These are phyloP conservation scores for Anoplophora glabripennis DNA, from an alignment of 1,140 invertebrate species.

Conservation along the genomic window DNA sequence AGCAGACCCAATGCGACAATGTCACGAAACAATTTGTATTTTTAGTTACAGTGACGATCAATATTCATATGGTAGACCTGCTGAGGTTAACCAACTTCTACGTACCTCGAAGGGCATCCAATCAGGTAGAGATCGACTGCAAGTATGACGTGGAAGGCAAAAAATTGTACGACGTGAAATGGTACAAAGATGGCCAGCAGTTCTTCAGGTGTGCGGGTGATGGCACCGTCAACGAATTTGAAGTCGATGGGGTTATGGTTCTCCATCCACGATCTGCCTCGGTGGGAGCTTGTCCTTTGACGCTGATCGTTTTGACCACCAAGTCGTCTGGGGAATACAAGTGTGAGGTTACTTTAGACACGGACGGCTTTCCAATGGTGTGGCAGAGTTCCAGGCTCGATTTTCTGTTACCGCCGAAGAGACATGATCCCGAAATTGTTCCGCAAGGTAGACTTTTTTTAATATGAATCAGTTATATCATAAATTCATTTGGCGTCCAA, in stretches of 20 bases:
- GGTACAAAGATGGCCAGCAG: conserved; percentile 63
- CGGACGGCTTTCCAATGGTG: conserved; percentile 54
- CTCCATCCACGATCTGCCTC: conserved; percentile 15
- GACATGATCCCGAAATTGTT: too few species aligned
- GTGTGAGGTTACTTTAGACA: conserved; percentile 60
- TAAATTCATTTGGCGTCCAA: too few species aligned
- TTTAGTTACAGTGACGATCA: too few species aligned
- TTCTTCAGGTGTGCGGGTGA: conserved; percentile 54
- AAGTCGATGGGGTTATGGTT: conserved; percentile 29
- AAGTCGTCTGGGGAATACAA: conserved; percentile 53
- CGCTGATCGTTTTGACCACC: conserved; percentile 28
- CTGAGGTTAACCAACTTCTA: conserved; percentile 40
- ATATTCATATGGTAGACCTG: neutral
- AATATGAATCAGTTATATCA: too few species aligned
- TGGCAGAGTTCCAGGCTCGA: neutral
- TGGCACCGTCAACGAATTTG: conserved; percentile 34
- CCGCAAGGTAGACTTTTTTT: too few species aligned
- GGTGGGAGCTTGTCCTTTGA: conserved; percentile 35
- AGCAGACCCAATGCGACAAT: too few species aligned
- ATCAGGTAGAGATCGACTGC: conserved; percentile 33
- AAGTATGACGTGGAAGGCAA: conserved; percentile 39
- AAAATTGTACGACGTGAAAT: conserved; percentile 61
- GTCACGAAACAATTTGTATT: too few species aligned
- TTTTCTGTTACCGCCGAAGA: too few species aligned
- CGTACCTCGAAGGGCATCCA: conserved; percentile 30